Percentiles rank a stretch among this genome's conserved stretches.
Conservation (phyloP, 1,140 invertebrate species). For the Drosophila bocki region DNA sequence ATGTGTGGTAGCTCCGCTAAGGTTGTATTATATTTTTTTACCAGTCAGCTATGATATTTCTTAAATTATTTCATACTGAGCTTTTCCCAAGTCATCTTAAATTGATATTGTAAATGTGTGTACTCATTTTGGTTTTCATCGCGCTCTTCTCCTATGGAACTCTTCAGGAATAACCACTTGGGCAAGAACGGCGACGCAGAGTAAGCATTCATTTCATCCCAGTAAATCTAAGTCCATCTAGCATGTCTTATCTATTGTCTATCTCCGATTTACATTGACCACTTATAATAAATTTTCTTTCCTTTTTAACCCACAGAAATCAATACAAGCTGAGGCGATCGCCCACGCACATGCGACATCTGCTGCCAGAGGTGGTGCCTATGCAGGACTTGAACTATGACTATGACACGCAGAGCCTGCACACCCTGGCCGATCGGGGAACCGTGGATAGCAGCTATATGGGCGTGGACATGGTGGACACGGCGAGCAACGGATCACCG, state of each 20-base stretch:
- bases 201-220: conserved; percentile 29
- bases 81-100: background rate
- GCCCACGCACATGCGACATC: conserved; percentile 90
- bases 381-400: conserved; percentile 86
- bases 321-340: conserved; percentile 90
- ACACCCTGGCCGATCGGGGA: conserved; percentile 65
- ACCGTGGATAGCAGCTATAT: conserved; percentile 71
- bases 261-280: background rate
- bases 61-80: background rate
- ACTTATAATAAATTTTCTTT: background rate
- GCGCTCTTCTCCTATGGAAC: background rate
- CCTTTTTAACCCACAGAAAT: conserved; percentile 52
- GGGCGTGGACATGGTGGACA: conserved; percentile 63
- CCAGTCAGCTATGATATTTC: no score
- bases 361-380: conserved; percentile 89
- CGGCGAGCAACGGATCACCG: conserved; percentile 58
- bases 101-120: conserved; percentile 11
- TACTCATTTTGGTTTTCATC: conserved; percentile 20
- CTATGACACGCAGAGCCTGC: conserved; percentile 79
- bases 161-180: conserved; percentile 35
- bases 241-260: background rate
- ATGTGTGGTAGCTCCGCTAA: no score
- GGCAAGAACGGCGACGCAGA: conserved; percentile 44
- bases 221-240: background rate
- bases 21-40: no score